Evolutionary conservation across 2,113 vertebrate genomes (phyloP), one percentile per base, ranked within the genome.

Genomic region (Lophochroa leadbeateri): DNA sequence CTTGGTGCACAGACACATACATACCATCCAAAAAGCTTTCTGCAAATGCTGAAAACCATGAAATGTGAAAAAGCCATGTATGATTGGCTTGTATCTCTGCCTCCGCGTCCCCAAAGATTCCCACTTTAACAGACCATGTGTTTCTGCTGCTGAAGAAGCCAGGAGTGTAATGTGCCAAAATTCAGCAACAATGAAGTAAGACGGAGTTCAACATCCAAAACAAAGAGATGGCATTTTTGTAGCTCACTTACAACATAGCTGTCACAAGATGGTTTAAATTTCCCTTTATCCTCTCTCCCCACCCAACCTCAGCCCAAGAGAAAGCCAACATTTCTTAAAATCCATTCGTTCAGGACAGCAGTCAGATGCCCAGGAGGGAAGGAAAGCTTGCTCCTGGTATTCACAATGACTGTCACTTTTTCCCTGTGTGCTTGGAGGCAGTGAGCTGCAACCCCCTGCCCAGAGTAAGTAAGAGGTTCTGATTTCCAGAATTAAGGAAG

Each of bases 61-160:
- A 41, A 65, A 63, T 58, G 76, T 47, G 82, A 85, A 87, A n/a
- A 21, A 95, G 60, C 57, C 91, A 70, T 61, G 80, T 95, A 69
- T 74, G 47, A 64, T 91, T 88, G 95, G 79, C 75, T 94, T 78
- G 21, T 88, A 84, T 55, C 90, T 89, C 87, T 95, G 95, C 94
- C 81, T 96, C 95, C 11, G 37, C 43, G 43, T 90, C 95, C 90
- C 96, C 96, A 91, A 84, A 88, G 96, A 78, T 86, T 94, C 86
- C 80, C 57, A 25, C 82, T 95, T 88, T 70, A 69, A 77, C 2
- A 95, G 57, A 96, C 90, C 75, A 61, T 92, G 92, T 88, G 94
- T 90, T 90, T 55, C 81, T 97, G 95, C 91, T 94, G 82, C 94
- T 96, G 74, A 44, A 93, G 93, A 86, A 95, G 95, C 94, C 94